Percentiles rank a stretch among this genome's conserved stretches.
These are phyloP conservation scores for Pristionchus japonicus DNA, from an alignment of 2,888 invertebrate species.

Conservation along the genomic window DNA sequence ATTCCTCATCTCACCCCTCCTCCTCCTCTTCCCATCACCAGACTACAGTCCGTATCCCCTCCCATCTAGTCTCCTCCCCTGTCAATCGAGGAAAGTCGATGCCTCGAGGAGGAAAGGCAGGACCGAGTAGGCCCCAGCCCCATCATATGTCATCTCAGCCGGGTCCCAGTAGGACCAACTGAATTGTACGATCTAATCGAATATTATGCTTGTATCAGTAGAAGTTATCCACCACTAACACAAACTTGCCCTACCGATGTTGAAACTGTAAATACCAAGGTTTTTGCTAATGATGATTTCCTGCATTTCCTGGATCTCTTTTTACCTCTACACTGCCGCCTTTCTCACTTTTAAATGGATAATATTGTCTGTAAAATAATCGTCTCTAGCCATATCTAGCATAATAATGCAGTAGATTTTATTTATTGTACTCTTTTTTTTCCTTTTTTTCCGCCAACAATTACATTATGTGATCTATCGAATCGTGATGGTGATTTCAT, in stretches of 20 bases:
- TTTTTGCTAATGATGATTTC: not conserved
- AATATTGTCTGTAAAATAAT: not conserved
- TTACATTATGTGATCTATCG: not conserved
- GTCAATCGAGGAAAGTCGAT: not conserved
- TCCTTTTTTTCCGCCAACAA: not conserved
- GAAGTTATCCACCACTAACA: too few relatives aligned
- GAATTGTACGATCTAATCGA: too few relatives aligned
- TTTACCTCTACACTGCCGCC: constrained; percentile 7
- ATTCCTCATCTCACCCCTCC: not conserved
- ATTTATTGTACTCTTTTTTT: not conserved
- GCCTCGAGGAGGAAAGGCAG: not conserved
- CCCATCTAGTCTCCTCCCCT: constrained; percentile 4
- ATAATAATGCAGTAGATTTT: not conserved
- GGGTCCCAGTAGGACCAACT: not conserved
- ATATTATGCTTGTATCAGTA: too few relatives aligned
- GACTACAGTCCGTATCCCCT: not conserved
- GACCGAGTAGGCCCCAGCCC: not conserved
- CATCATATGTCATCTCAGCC: not conserved
- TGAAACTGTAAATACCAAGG: not conserved
- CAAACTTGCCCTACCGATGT: not conserved
- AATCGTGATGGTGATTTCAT: not conserved
- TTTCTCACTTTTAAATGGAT: not conserved
- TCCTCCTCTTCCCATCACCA: not conserved
- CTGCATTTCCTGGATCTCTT: not conserved
- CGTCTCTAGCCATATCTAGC: constrained; percentile 37